Evolutionary conservation across 1,140 invertebrate species (phyloP), one percentile per base, ranked within the genome.

Genomic region (Acromyrmex charruanus): DNA sequence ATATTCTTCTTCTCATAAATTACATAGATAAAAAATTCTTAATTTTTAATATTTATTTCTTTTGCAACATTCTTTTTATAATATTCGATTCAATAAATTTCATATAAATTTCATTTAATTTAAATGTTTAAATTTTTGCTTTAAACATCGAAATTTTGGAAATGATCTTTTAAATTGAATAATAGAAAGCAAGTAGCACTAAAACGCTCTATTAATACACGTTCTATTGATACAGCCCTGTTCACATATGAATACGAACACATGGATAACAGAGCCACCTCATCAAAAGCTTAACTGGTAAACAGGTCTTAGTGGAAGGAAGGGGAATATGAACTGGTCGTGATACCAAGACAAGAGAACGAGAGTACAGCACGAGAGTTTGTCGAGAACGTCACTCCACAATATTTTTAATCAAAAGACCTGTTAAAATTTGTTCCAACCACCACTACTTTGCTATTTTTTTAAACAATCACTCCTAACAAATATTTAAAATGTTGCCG

Each of bases 401-500:
- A 28, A 59, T n/a, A 58, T n/a, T 58, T 61, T 49, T 0, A 12
- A 25, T 63, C 5, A 3, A 35, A 72, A 63, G 3, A 84, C 18
- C 18, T 44, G 35, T 39, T 21, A 0, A 51, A 55, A 51, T 59
- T 65, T 39, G 2, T 18, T 79, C 9, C 12, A 69, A 80, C 31
- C 3, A 59, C 2, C 1, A 1, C 21, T 55, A 39, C 39, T 1
- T 71, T 35, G 14, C 21, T 49, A 3, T 44, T 31, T 5, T 9
- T 21, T 21, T 21, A 12, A 3, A 31, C 3, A 4, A 53, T 28
- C 28, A 31, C 31, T 63, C 71, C 16, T 77, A 87, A 87, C 39
- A 16, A n/a, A 61, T 71, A 89, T 89, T 81, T 16, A 93, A 90
- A 85, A 96, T 96, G 95, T 84, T 92, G 68, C 89, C 93, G 14